Percentiles rank a stretch among this genome's conserved stretches.
These are phyloP conservation scores for Euthynnus affinis DNA, from an alignment of 2,797 vertebrate genomes.

Conservation along the genomic window DNA sequence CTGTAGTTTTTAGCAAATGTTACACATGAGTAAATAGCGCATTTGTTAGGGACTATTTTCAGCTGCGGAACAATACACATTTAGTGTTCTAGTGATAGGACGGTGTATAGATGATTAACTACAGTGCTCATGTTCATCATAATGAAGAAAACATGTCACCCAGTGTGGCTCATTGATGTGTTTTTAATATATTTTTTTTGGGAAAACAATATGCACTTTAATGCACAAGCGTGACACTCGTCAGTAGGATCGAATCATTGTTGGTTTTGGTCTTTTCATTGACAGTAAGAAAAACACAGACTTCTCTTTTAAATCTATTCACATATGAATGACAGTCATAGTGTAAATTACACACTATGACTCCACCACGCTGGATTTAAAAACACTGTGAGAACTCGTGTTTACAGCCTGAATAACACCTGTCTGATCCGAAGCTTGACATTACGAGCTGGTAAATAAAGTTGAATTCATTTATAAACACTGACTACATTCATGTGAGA, in stretches of 20 bases:
- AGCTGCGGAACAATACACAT: not conserved
- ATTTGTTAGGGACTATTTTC: slow-evolving; percentile 1
- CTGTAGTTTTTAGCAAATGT: not conserved
- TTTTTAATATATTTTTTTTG: slow-evolving; percentile 4
- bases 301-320: not conserved
- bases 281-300: slow-evolving; percentile 26
- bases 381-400: slow-evolving; percentile 45
- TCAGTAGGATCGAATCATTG: not conserved
- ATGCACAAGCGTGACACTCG: not conserved
- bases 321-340: slow-evolving; percentile 5
- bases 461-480: slow-evolving; percentile 73
- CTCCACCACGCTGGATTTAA: slow-evolving; percentile 32
- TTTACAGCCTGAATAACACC: slow-evolving; percentile 67
- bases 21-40: not conserved
- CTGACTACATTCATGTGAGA: slow-evolving; percentile 71
- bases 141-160: not conserved
- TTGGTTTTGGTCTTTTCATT: slow-evolving; percentile 26
- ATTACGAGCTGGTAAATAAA: slow-evolving; percentile 69
- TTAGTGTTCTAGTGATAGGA: not conserved
- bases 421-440: slow-evolving; percentile 53
- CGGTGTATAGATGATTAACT: not conserved
- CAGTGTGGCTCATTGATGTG: not conserved
- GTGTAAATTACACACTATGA: slow-evolving; percentile 26
- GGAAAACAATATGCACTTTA: not conserved
- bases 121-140: not conserved